Evolutionary conservation across 1,140 invertebrate genomes (phyloP), one percentile per base, ranked within the genome.

Genomic region (Radopholus similis): DNA sequence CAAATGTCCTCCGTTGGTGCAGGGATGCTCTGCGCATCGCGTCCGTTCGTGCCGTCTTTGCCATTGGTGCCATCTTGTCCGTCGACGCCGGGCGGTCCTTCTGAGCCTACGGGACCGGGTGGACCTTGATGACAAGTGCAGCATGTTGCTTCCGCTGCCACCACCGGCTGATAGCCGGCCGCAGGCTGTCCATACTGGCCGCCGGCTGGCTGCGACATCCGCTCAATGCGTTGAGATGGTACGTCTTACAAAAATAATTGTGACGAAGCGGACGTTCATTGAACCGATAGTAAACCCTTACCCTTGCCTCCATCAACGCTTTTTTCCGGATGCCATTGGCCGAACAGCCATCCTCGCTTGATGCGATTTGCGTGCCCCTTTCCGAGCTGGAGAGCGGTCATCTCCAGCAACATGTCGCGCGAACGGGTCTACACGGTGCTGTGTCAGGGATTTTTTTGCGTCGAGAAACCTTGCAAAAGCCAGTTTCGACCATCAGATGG

Each of bases 351-450:
- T 28, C 78, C 81, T 67, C 74, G 68, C 26, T 81, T 81, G 70
- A 82, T 68, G 60, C 78, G 66, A 64, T 81, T 78, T 30, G 37
- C 57, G 37, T 83, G 77, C 53, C 81, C 81, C 56, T 81, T 81
- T 47, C 78, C 78, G 34, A 83, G 69, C 67, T 81, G 78, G 54
- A 81, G 81, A 32, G 78, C 78, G 28, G 78, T 81, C 78, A 81
- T 81, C 67, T 81, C 78, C 21, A 81, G 72, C 78, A 80, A 81
- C 77, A 81, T 81, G 44, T 81, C 78, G 55, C 81, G 74, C 57
- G 74, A 70, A 42, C 81, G 78, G 55, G 81, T n/a, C n/a, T n/a
- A n/a, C n/a, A n/a, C n/a, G n/a, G n/a, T n/a, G n/a, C n/a, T n/a
- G n/a, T n/a, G n/a, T n/a, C n/a, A n/a, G n/a, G n/a, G n/a, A n/a